phyloP scores from a whole-genome alignment of 1,140 invertebrate species.

The Ceratosolen fusciceps region DNA sequence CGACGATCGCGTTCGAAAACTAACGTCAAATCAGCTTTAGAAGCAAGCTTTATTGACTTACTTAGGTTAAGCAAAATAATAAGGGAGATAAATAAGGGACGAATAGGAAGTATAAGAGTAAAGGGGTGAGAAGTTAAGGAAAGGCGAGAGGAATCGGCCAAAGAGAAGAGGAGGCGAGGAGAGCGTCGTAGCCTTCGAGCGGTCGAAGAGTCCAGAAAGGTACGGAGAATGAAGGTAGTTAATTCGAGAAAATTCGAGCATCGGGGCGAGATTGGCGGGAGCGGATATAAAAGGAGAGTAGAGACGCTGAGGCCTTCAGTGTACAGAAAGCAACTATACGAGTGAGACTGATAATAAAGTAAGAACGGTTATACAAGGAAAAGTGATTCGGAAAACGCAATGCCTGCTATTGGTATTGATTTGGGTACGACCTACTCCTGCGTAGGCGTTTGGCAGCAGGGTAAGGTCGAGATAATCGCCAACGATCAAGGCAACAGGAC shows the following conservation, averaged over 20 bases:
- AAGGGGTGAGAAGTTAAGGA: no score
- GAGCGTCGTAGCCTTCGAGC: no score
- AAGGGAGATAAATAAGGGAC: no score
- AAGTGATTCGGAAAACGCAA: constrained; percentile 44
- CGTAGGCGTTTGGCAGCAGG: constrained; percentile 86
- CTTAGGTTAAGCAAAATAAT: no score
- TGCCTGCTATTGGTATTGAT: constrained; percentile 83
- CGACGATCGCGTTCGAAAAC: neutral
- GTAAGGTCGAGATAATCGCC: constrained; percentile 93
- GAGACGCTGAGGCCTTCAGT: constrained; percentile 46
- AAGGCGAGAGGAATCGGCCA: no score
- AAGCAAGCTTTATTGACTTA: no score
- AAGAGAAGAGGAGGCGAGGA: no score
- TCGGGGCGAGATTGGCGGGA: constrained; percentile 14
- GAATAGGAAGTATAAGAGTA: no score
- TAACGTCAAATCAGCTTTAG: neutral
- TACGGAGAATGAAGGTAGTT: neutral
- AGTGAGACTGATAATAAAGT: constrained; percentile 46
- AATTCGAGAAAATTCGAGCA: constrained; percentile 45
- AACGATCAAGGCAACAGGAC: constrained; percentile 96
- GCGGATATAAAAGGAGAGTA: constrained; percentile 32
- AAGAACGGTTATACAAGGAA: constrained; percentile 54
- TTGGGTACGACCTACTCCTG: constrained; percentile 86
- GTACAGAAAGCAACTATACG: constrained; percentile 53
- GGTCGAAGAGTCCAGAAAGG: no score